Base-by-base conservation (phyloP, 2,888 invertebrate species). In the Pammene aurita region DNA sequence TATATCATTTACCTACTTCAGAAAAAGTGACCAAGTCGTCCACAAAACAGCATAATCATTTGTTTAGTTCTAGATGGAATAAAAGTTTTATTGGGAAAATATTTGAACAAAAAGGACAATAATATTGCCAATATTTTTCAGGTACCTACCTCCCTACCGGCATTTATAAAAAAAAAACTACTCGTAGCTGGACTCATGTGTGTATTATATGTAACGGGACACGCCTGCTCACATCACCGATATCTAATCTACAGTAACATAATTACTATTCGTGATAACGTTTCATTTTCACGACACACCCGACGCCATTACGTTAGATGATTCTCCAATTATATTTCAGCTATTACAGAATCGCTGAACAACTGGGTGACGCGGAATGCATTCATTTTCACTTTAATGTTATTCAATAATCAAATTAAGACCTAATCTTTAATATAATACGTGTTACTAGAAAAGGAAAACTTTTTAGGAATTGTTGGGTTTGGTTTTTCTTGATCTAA, bases 261-360 rank as follows among this genome's bases (percentile, higher is more conserved):
- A 58, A 64, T 68, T 58, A 44, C 57, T 44, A 64, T 42, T 50
- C 7, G 44, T 57, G 63, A 42, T 54, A 38, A 58, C 57, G 58
- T 60, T 58, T 69, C 58, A 41, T 58, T 68, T 54, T 63, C 63
- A 50, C 64, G 64, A 55, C 58, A 55, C 52, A 54, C 52, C 42
- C 38, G 4, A 26, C 26, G 38, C 48, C n/a, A 58, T 69, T 69
- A 65, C 68, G 58, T 69, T 60, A 69, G 69, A 69, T 69, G 65
- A 65, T 58, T 60, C 38, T 50, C 64, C 35, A 65, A 69, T 69
- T 69, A 69, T 60, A 41, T 54, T 69, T 60, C 69, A 69, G 64
- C 55, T 16, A 26, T 67, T 67, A 50, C 62, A 63, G 62, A 67
- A 63, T 34, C 34, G 57, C 63, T 63, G 63, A 64, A 64, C 50